A percentile compares a stretch with the other conserved stretches of the same genome.
phyloP scores from a whole-genome alignment of 2,797 vertebrate species.

The Diplodus puntazzo region DNA sequence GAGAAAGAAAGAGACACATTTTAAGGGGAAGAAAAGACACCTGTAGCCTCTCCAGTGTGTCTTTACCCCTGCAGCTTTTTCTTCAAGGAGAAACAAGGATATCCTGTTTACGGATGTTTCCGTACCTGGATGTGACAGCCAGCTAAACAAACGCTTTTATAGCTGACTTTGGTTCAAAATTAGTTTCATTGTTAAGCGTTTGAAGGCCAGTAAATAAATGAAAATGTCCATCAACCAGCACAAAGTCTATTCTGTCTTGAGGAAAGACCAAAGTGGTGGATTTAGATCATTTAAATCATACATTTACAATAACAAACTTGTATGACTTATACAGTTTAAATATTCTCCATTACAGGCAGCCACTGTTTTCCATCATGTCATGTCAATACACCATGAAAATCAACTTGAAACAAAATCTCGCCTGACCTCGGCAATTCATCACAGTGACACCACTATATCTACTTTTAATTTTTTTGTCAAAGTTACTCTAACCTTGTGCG shows the following conservation, averaged over 20 bases:
- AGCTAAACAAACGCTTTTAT: constrained; percentile 10
- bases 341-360: background rate
- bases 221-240: background rate
- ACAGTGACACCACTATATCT: background rate
- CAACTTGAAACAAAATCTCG: constrained; percentile 1
- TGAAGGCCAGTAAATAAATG: constrained; percentile 7
- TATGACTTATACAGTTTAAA: background rate
- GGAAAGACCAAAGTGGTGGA: background rate
- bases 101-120: constrained; percentile 22
- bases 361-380: background rate
- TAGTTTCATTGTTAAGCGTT: constrained; percentile 6
- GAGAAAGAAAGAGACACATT: constrained; percentile 19
- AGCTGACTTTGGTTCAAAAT: background rate
- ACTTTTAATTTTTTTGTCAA: background rate
- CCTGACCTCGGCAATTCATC: background rate
- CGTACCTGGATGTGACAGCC: constrained; percentile 8
- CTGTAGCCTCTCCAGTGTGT: constrained; percentile 31
- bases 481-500: background rate
- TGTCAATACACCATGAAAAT: background rate
- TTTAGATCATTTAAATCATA: background rate
- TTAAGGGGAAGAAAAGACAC: constrained; percentile 43
- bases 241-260: background rate
- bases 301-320: background rate
- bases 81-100: constrained; percentile 21
- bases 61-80: constrained; percentile 11